Evolutionary conservation across 2,888 invertebrate species (phyloP).

Genomic region (Urechis unicinctus): DNA sequence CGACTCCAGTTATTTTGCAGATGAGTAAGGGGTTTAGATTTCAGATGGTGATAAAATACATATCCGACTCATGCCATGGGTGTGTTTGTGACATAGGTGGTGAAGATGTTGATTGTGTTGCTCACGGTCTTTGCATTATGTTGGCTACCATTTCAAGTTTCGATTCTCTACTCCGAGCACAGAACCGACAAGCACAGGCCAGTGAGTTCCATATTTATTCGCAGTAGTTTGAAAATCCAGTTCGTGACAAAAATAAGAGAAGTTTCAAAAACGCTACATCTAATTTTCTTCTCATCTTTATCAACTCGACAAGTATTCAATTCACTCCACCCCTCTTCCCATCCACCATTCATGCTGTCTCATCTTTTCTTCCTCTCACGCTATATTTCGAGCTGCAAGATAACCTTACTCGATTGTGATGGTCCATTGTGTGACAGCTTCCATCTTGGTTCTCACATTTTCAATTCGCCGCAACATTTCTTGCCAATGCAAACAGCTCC

Average conservation of each 20-base stretch:
- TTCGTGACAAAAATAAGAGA: neutral
- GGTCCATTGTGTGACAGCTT: slow-evolving; percentile 29
- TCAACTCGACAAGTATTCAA: too few species aligned
- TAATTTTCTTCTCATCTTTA: too few species aligned
- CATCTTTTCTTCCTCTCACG: neutral
- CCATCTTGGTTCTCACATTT: slow-evolving; percentile 44
- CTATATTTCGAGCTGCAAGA: neutral
- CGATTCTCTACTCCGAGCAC: slow-evolving; percentile 33
- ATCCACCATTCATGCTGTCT: too few species aligned
- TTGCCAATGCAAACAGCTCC: slow-evolving; percentile 50
- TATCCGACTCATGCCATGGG: neutral
- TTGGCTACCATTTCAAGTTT: slow-evolving; percentile 67
- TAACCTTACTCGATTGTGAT: neutral
- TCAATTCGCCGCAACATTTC: slow-evolving; percentile 43
- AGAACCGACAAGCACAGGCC: slow-evolving; percentile 17
- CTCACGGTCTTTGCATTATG: slow-evolving; percentile 64
- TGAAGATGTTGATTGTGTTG: slow-evolving; percentile 66
- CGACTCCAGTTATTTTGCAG: too few species aligned
- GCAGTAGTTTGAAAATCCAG: neutral
- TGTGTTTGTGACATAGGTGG: slow-evolving; percentile 52
- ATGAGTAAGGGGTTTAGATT: too few species aligned
- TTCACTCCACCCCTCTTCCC: too few species aligned
- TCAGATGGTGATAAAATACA: too few species aligned
- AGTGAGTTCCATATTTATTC: slow-evolving; percentile 20
- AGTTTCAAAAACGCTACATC: neutral